Evolutionary conservation across 2,888 invertebrate species (phyloP), one percentile per base, ranked within the genome.

Genomic region (Lasioglossum malachurum): DNA sequence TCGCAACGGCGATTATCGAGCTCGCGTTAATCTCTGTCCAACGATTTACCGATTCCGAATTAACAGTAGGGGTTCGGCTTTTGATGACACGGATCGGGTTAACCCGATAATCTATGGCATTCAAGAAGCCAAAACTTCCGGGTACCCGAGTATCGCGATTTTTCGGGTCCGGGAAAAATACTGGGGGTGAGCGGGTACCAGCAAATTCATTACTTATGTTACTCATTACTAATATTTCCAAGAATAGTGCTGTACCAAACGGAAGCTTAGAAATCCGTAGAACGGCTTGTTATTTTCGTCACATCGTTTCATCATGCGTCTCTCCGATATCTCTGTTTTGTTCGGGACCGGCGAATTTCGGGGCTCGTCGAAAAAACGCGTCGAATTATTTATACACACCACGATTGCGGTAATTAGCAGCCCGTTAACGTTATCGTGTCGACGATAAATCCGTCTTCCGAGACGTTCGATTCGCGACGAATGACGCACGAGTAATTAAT

Each of bases 301-400:
- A 57, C 41, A 8, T 12, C 12, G n/a, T 60, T 81, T 90, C 64
- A 74, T 79, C 80, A 72, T 49, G 60, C 5, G 35, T 5, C 46
- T 60, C 44, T 12, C 3, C 53, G 38, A 16, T 82, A 69, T 83
- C 71, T 53, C 31, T 84, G 74, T 81, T 82, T 88, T 86, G 81
- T 74, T 57, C 31, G 27, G 69, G 35, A 46, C 41, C n/a, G 14
- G 80, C 77, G 27, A 53, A 69, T 86, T 46, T 41, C 31, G 35
- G n/a, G 53, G 53, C 53, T 53, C 53, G 53, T 23, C 49, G 46
- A 77, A 35, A 75, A 31, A 53, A 53, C 19, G 49, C 23, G 16
- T 3, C 27, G 57, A 23, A 35, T 76, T 76, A 75, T 85, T 81
- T 60, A 64, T 77, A 75, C 60, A 5, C 60, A 5, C 16, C 27